Evolutionary conservation across 2,113 vertebrate genomes (phyloP).

Genomic region (Atractosteus spatula): DNA sequence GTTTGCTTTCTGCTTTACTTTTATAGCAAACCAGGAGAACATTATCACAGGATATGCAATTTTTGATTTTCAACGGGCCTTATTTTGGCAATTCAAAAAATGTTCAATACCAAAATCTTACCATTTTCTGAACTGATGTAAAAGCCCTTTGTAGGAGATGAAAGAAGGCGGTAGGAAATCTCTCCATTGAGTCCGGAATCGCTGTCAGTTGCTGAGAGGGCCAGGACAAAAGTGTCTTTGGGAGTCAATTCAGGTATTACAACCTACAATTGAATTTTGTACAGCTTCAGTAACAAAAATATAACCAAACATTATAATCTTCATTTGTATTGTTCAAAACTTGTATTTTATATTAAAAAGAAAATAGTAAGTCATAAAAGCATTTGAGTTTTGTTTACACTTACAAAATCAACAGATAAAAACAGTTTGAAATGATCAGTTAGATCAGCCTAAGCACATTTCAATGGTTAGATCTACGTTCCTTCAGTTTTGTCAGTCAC

Average conservation of each 20-base stretch:
- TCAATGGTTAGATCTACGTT: too few relatives aligned
- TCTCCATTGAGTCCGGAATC: conserved; percentile 68
- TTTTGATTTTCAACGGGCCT: too few relatives aligned
- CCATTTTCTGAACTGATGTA: conserved; percentile 74
- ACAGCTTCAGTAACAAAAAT: too few relatives aligned
- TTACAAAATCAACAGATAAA: neutral
- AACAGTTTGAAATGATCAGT: too few relatives aligned
- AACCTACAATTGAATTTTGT: conserved; percentile 54
- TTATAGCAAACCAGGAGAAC: too few relatives aligned
- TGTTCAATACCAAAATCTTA: conserved; percentile 47
- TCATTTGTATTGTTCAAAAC: too few relatives aligned
- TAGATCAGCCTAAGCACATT: too few relatives aligned
- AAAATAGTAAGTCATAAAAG: neutral
- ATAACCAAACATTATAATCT: too few relatives aligned
- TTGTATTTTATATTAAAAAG: neutral
- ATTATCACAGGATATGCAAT: too few relatives aligned
- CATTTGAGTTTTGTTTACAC: neutral
- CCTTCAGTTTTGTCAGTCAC: too few relatives aligned
- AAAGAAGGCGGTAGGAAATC: conserved; percentile 78
- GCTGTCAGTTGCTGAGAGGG: conserved; percentile 72
- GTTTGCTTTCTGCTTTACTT: too few relatives aligned
- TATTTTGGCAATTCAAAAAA: too few relatives aligned
- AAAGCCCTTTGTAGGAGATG: conserved; percentile 67
- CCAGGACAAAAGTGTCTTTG: conserved; percentile 56
- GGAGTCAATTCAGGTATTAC: conserved; percentile 69